These are phyloP conservation scores for Xerus inauris DNA, from an alignment of 2,113 vertebrate genomes.

Conservation along the genomic window DNA sequence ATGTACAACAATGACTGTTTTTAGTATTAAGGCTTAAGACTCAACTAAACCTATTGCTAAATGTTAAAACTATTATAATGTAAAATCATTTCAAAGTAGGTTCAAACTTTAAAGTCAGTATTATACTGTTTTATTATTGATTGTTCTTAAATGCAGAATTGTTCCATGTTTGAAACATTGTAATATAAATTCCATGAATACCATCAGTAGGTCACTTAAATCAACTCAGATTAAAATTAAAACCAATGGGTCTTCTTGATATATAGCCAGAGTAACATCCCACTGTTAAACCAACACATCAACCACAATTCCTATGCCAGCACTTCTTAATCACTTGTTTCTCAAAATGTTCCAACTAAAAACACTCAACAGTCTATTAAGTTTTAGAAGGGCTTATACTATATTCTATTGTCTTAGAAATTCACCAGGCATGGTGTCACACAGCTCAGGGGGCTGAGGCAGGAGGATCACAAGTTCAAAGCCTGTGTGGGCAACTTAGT, in stretches of 20 bases:
- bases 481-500: too few relatives aligned
- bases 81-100: conserved; percentile 25
- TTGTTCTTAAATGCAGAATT: conserved; percentile 1
- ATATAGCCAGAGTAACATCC: neutral
- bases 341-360: neutral
- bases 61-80: neutral
- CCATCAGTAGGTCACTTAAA: neutral
- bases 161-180: neutral
- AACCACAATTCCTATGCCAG: neutral
- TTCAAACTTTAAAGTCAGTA: neutral
- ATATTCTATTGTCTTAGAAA: neutral
- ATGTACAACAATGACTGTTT: neutral
- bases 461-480: too few relatives aligned
- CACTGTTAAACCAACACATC: neutral
- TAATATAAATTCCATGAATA: conserved; percentile 29
- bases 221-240: conserved; percentile 24
- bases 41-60: conserved; percentile 7
- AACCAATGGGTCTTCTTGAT: neutral
- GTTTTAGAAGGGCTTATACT: neutral
- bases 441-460: too few relatives aligned
- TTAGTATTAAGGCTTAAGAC: neutral
- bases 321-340: neutral
- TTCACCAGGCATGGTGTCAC: too few relatives aligned
- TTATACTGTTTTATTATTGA: neutral
- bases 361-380: neutral